phyloP scores from a whole-genome alignment of 35 echinoderm and acorn worm genomes.

The Amphiura filiformis region DNA sequence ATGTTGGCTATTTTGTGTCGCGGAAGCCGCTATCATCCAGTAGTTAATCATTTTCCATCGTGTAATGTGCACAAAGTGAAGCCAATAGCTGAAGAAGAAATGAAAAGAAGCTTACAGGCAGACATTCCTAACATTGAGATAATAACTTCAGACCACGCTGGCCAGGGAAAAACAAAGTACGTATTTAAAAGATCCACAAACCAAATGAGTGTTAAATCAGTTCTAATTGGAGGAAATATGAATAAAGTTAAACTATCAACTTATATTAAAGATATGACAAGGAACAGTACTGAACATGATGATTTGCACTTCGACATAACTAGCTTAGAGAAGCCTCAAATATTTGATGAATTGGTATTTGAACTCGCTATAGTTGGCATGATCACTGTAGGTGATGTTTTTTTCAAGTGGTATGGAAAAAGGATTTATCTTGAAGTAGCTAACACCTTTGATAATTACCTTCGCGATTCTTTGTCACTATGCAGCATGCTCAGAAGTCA shows the following conservation, averaged over 20 bases:
- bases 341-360: slow-evolving; percentile 22
- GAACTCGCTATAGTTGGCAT: slow-evolving; percentile 26
- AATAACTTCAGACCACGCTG: background rate
- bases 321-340: background rate
- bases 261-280: background rate
- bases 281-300: background rate
- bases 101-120: background rate
- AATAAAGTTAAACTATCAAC: background rate
- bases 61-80: background rate
- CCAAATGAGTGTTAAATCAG: background rate
- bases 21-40: background rate
- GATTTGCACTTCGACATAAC: slow-evolving; percentile 22
- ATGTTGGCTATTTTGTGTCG: background rate
- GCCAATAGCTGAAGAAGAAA: background rate
- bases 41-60: background rate
- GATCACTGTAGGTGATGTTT: background rate
- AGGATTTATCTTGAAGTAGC: slow-evolving; percentile 23
- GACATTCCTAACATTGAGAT: background rate
- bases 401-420: background rate
- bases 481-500: background rate
- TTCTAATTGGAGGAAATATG: background rate
- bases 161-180: background rate
- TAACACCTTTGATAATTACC: slow-evolving; percentile 10
- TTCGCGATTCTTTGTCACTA: background rate
- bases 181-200: background rate